Percentiles rank a stretch among this genome's conserved stretches.
phyloP scores from a whole-genome alignment of 2,113 vertebrate genomes.

The Calidris pugnax region DNA sequence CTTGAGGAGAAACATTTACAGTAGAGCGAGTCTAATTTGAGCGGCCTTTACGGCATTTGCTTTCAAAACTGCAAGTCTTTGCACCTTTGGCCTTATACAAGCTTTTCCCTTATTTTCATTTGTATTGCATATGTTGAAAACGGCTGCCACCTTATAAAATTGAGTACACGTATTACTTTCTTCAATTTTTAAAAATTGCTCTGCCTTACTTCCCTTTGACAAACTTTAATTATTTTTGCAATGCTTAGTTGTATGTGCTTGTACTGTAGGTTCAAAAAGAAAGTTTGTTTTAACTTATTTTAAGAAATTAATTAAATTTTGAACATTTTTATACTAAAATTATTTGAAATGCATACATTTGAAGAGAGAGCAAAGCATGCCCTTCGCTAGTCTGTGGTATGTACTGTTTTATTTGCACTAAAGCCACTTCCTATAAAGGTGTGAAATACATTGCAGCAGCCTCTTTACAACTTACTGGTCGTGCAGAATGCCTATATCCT shows the following conservation, averaged over 20 bases:
- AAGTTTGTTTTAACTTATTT: conserved; percentile 39
- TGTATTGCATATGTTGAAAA: conserved; percentile 33
- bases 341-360: conserved; percentile 2
- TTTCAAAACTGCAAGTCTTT: conserved; percentile 75
- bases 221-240: conserved; percentile 17
- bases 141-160: conserved; percentile 50
- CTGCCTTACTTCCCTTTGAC: conserved; percentile 50
- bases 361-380: conserved; percentile 42
- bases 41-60: conserved; percentile 72
- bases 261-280: conserved; percentile 24
- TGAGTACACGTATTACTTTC: background rate
- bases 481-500: background rate
- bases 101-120: conserved; percentile 65
- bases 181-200: conserved; percentile 47
- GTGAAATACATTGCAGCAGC: conserved; percentile 5
- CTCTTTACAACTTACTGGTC: background rate
- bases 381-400: conserved; percentile 29
- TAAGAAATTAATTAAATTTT: conserved; percentile 32
- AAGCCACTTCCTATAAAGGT: background rate
- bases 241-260: conserved; percentile 32
- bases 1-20: conserved; percentile 68
- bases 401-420: conserved; percentile 30
- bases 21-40: conserved; percentile 71
- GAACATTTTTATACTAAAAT: conserved; percentile 38
- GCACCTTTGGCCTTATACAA: conserved; percentile 87